Evolutionary conservation across 2,113 vertebrate species (phyloP), one percentile per base, ranked within the genome.

Genomic region (Pycnonotus jocosus): DNA sequence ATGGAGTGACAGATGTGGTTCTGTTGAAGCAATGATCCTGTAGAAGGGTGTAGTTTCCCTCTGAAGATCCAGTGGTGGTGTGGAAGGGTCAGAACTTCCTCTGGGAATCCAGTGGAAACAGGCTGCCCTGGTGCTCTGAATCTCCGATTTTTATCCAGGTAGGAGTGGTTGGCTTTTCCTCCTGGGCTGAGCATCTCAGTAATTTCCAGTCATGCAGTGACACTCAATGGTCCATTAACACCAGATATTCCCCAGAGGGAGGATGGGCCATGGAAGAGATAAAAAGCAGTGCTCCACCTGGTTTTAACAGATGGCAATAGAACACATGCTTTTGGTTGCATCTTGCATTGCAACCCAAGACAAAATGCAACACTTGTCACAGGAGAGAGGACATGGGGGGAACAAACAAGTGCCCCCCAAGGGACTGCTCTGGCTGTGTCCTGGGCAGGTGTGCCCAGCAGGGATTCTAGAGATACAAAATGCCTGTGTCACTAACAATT

Each of bases 321-420:
- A 23, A 57, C 4, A 35, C 9, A 15, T 35, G 23, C 33, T 35
- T 57, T n/a, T 15, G 33, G 21, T 57, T 57, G 35, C 21, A 15
- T 57, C 56, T 57, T 35, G 33, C 56, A 24, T 24, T 57, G 33
- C 14, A 57, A n/a, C 54, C 21, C 21, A 57, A n/a, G 33, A 57
- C 13, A 23, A 24, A 35, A 28, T 31, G 22, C 40, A 38, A 84
- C 22, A 22, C 7, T 35, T 44, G 11, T 62, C 40, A 23, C n/a
- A 23, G 18, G 9, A 54, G 11, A 38, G 40, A 23, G 28, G n/a
- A 84, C 28, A 6, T 10, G 28, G 4, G 0, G 2, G 19, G 13
- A 7, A 38, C n/a, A 45, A 38, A 30, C 3, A 13, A 48, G 18
- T 72, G 21, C 28, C 28, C 64, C 27, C 15, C 22, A 33, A 27